Percentiles rank a stretch among this genome's conserved stretches.
These are phyloP conservation scores for Lasiurus cinereus DNA, from an alignment of 2,113 vertebrate species.

Conservation along the genomic window DNA sequence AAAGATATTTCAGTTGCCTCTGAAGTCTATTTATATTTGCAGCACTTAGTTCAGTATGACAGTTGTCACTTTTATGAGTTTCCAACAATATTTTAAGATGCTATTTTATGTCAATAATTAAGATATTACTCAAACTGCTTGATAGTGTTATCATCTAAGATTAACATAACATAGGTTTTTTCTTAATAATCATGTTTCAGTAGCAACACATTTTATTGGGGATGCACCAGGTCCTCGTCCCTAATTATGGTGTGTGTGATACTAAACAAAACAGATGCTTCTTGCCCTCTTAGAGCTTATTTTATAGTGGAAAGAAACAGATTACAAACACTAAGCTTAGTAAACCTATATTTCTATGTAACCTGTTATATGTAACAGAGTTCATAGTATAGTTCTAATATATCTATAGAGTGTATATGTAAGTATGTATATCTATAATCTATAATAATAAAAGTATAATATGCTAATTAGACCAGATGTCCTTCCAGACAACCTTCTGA, in stretches of 20 bases:
- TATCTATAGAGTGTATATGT: not conserved
- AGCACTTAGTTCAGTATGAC: not conserved
- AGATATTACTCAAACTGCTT: not conserved
- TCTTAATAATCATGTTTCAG: not conserved
- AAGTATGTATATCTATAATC: too few species aligned
- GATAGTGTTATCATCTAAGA: slow-evolving; percentile 2
- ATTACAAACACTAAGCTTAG: not conserved
- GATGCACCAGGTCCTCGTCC: not conserved
- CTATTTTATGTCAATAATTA: slow-evolving; percentile 54
- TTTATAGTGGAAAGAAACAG: not conserved
- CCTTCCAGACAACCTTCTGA: too few species aligned
- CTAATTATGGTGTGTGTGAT: not conserved
- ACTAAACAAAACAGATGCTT: not conserved
- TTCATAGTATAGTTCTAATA: not conserved
- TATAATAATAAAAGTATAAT: too few species aligned
- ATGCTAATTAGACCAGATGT: too few species aligned
- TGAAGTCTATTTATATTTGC: slow-evolving; percentile 5
- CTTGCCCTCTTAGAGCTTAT: not conserved
- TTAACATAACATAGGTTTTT: slow-evolving; percentile 20
- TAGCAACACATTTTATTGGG: not conserved
- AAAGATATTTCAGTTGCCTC: not conserved
- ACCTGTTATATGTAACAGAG: not conserved
- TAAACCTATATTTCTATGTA: not conserved
- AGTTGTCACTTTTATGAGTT: slow-evolving; percentile 27
- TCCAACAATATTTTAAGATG: slow-evolving; percentile 29